Evolutionary conservation across 2,113 vertebrate species (phyloP).

Genomic region (Promerops cafer): DNA sequence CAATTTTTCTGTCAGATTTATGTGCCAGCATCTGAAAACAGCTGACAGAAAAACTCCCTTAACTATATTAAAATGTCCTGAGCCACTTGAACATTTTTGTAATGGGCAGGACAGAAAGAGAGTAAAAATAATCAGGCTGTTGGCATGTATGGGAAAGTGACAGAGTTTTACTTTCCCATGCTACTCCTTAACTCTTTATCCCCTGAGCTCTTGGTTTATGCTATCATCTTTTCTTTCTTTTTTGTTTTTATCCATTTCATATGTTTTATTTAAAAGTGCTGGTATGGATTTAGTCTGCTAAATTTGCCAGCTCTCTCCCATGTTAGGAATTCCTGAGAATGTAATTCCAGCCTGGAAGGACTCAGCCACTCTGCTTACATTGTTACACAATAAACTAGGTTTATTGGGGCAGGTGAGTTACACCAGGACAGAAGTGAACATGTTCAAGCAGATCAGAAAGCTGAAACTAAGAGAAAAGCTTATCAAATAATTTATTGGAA

Average conservation of each 20-base stretch:
- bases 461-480: not conserved
- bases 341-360: not conserved
- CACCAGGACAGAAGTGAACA: not conserved
- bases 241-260: not conserved
- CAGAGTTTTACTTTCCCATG: constrained; percentile 27
- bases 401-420: not conserved
- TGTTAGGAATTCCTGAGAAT: not conserved
- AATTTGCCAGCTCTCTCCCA: not conserved
- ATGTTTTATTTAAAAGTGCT: constrained; percentile 16
- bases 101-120: not conserved
- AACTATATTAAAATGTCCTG: not conserved
- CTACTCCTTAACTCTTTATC: not conserved
- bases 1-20: not conserved
- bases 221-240: not conserved
- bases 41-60: not conserved
- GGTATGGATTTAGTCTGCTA: not conserved
- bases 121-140: constrained; percentile 13
- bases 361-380: not conserved
- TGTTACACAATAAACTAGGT: not conserved
- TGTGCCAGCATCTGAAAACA: not conserved
- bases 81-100: not conserved
- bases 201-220: constrained; percentile 4
- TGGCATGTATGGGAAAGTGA: constrained; percentile 41
- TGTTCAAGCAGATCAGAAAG: not conserved
- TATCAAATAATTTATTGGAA: not conserved